These are phyloP conservation scores for Brachionus rotundiformis DNA, from an alignment of 1,140 invertebrate species.

Conservation along the genomic window DNA sequence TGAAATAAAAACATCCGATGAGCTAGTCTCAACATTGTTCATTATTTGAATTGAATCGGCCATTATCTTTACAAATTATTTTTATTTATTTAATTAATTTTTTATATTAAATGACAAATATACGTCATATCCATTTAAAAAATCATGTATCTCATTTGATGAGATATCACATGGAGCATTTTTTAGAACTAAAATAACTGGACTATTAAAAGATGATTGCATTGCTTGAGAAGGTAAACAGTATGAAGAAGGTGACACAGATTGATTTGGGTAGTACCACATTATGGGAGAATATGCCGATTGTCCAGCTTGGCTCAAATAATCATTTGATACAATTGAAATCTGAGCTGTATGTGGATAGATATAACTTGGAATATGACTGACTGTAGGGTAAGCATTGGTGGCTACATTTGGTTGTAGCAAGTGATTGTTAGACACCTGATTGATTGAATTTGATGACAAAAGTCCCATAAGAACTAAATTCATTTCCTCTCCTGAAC, in stretches of 20 bases:
- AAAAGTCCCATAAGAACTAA: slow-evolving; percentile 78
- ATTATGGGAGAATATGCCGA: slow-evolving; percentile 30
- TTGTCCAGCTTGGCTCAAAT: not conserved
- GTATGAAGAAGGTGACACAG: not conserved
- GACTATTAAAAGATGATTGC: slow-evolving; percentile 54
- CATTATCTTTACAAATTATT: no score
- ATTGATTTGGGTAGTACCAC: slow-evolving; percentile 43
- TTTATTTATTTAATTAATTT: slow-evolving; percentile 52
- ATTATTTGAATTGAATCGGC: slow-evolving; percentile 54
- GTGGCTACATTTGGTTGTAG: not conserved
- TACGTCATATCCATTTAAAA: slow-evolving; percentile 60
- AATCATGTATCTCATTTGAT: slow-evolving; percentile 58
- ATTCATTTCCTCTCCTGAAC: slow-evolving; percentile 93
- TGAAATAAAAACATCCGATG: slow-evolving; percentile 67
- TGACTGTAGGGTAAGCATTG: not conserved
- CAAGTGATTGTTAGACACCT: not conserved
- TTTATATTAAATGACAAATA: slow-evolving; percentile 54
- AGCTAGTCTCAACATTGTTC: slow-evolving; percentile 65
- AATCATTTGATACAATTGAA: not conserved
- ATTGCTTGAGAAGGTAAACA: slow-evolving; percentile 60
- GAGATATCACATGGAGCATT: slow-evolving; percentile 62
- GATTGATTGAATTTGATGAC: slow-evolving; percentile 59
- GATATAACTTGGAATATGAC: not conserved
- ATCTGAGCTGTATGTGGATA: not conserved
- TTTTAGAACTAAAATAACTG: slow-evolving; percentile 59